phyloP scores from a whole-genome alignment of 2,113 vertebrate species.

The Candoia aspera region DNA sequence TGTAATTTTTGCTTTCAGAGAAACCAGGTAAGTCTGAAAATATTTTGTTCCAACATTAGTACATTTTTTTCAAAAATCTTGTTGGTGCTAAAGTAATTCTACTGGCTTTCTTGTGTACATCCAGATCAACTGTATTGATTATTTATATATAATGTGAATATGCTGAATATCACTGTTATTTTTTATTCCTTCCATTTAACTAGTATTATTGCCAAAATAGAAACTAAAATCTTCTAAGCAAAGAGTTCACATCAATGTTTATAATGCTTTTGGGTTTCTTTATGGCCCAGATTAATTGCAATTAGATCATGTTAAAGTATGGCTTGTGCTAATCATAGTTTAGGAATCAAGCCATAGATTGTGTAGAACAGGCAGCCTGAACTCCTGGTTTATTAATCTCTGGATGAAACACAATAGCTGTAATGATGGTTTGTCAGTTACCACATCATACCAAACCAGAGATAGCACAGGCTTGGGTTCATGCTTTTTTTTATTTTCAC shows the following conservation, averaged over 20 bases:
- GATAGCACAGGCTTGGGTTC: neutral
- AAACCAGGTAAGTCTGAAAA: constrained; percentile 83
- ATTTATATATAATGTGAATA: neutral
- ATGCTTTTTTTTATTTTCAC: neutral
- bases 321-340: neutral
- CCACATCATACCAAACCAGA: neutral
- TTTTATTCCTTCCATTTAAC: neutral
- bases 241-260: neutral
- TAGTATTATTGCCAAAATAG: constrained; percentile 4
- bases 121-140: neutral
- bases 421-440: neutral
- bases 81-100: neutral
- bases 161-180: neutral
- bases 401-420: neutral
- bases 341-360: neutral
- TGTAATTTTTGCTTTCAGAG: constrained; percentile 99
- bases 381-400: neutral
- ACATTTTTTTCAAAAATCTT: neutral
- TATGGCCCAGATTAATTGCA: neutral
- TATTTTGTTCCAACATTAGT: too few relatives aligned
- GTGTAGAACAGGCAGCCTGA: neutral
- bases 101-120: neutral
- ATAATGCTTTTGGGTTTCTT: neutral
- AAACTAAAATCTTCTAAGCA: neutral
- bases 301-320: neutral